Conservation (phyloP, 2,888 invertebrate genomes). For the Rhagonycha lutea region DNA sequence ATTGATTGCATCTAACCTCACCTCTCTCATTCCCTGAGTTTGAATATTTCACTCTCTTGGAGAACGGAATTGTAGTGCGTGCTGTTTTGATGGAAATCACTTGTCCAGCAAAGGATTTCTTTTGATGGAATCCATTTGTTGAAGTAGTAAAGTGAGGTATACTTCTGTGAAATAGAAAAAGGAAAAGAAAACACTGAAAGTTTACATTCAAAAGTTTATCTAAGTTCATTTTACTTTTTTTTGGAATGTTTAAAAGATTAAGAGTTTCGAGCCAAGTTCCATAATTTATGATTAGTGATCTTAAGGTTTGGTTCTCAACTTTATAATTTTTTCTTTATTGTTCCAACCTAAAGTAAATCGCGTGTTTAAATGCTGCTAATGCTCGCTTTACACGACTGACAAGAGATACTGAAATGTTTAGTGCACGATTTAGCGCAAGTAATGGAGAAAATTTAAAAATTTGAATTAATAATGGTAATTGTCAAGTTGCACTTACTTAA, state of each 20-base stretch:
- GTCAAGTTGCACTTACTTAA: background rate
- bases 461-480: background rate
- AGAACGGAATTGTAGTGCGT: background rate
- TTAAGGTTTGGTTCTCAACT: background rate
- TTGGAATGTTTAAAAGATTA: background rate
- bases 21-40: background rate
- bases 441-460: background rate
- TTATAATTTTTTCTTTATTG: background rate
- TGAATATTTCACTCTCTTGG: background rate
- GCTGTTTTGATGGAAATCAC: constrained; percentile 1
- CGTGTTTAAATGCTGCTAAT: background rate
- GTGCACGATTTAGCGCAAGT: background rate
- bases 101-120: background rate
- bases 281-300: background rate
- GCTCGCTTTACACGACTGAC: background rate
- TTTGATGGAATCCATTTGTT: constrained; percentile 1
- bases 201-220: background rate
- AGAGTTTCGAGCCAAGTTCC: background rate
- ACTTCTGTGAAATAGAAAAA: background rate
- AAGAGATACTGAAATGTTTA: background rate
- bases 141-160: background rate
- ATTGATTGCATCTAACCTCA: background rate
- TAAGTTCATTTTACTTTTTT: background rate
- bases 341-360: background rate
- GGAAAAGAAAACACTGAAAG: background rate